Evolutionary conservation across 2,888 invertebrate species (phyloP).

Genomic region (Choreutis nemorana): DNA sequence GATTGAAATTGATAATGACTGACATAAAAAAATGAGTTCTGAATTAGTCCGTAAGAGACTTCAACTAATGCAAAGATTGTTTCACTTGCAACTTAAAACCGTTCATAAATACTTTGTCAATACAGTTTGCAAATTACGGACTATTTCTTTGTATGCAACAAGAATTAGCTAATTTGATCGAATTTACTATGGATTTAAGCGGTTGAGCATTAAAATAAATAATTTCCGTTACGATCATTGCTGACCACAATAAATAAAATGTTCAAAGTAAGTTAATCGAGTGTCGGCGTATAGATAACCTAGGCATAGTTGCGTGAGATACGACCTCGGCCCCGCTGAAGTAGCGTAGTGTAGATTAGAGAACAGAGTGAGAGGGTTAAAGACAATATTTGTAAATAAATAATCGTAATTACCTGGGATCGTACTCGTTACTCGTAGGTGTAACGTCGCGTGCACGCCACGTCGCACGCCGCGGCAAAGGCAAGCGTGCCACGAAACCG

Average conservation of each 20-base stretch:
- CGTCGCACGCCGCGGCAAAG: no score
- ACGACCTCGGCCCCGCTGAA: constrained; percentile 54
- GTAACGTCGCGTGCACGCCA: constrained; percentile 21
- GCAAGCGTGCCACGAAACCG: constrained; percentile 63
- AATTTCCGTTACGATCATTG: constrained; percentile 46
- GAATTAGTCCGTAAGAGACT: constrained; percentile 28
- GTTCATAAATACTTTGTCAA: no score
- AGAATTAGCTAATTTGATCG: constrained; percentile 58
- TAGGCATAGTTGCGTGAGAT: constrained; percentile 50
- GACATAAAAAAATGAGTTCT: constrained; percentile 39
- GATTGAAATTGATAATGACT: constrained; percentile 37
- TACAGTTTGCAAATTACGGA: constrained; percentile 37
- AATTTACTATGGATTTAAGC: constrained; percentile 65
- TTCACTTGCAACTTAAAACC: no score
- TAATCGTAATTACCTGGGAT: constrained; percentile 58
- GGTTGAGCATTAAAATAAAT: constrained; percentile 50
- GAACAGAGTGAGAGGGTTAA: constrained; percentile 67
- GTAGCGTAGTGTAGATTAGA: constrained; percentile 60
- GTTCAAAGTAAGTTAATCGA: constrained; percentile 44
- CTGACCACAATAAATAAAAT: constrained; percentile 39
- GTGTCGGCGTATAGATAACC: constrained; percentile 41
- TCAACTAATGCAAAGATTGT: no score
- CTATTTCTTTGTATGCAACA: constrained; percentile 27
- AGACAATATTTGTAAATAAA: constrained; percentile 69
- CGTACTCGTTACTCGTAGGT: constrained; percentile 52